Conservation (phyloP, 2,888 invertebrate species). For the Eurytoma adleriae region DNA sequence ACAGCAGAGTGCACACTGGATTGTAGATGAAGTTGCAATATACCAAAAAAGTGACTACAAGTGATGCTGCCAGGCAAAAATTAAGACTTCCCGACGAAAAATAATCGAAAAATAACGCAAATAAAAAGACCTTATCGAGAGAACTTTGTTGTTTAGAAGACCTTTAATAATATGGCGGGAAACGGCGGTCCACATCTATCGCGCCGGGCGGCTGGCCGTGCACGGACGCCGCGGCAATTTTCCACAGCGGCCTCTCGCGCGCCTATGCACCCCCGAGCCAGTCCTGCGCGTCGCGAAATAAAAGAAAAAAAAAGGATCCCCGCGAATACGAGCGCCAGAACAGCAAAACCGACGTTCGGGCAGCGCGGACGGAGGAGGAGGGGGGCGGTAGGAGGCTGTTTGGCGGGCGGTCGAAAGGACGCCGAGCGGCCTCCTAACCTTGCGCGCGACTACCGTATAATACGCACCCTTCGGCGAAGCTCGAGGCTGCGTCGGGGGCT, state of each 20-base stretch:
- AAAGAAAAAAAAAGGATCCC: not conserved
- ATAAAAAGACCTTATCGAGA: constrained; percentile 38
- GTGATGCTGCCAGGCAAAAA: no score
- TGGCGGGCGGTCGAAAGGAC: not conserved
- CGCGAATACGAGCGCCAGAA: not conserved
- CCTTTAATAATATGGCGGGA: constrained; percentile 70
- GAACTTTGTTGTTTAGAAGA: constrained; percentile 60
- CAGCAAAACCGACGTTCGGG: not conserved
- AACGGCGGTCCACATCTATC: constrained; percentile 66
- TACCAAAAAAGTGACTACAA: no score
- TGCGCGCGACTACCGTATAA: no score
- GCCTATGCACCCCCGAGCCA: not conserved
- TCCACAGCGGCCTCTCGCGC: constrained; percentile 11
- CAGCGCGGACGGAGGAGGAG: not conserved
- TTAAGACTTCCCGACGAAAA: not conserved
- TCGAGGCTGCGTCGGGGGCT: not conserved
- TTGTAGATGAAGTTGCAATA: no score
- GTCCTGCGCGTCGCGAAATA: not conserved
- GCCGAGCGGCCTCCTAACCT: not conserved
- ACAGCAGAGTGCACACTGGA: no score
- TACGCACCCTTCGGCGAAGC: constrained; percentile 1
- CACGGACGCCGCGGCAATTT: constrained; percentile 11
- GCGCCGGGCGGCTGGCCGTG: constrained; percentile 58
- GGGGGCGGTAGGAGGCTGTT: not conserved
- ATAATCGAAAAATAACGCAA: not conserved